Evolutionary conservation across 2,113 vertebrate genomes (phyloP).

Genomic region (Loxodonta africana): DNA sequence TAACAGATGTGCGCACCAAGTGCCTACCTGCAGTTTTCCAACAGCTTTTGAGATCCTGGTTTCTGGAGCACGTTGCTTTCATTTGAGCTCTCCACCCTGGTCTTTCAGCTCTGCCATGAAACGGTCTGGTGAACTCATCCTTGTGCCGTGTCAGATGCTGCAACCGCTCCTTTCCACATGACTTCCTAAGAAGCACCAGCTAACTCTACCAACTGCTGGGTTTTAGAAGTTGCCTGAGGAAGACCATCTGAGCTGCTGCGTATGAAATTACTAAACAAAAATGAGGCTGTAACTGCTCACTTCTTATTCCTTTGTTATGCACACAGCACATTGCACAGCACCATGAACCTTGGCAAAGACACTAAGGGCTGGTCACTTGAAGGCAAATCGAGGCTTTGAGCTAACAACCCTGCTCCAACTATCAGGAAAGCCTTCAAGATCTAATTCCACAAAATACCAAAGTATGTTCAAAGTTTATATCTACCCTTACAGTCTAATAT

Average conservation of each 20-base stretch:
- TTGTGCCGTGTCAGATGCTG: background rate
- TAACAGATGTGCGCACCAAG: background rate
- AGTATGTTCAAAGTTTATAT: background rate
- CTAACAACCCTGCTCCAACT: background rate
- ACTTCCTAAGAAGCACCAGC: background rate
- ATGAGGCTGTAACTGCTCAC: background rate
- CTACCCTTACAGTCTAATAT: background rate
- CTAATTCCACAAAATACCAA: background rate
- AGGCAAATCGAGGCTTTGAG: background rate
- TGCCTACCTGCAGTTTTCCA: background rate
- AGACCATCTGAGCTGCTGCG: slow-evolving; percentile 60
- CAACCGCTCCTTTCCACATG: background rate
- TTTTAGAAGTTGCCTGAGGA: slow-evolving; percentile 54
- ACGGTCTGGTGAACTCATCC: background rate
- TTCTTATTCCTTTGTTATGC: slow-evolving; percentile 10
- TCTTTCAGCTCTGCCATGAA: background rate
- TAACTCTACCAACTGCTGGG: background rate
- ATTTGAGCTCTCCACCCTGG: background rate
- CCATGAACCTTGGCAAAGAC: background rate
- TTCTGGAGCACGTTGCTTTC: background rate
- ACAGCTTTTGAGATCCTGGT: background rate
- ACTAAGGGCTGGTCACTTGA: background rate
- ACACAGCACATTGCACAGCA: background rate
- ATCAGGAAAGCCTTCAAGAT: background rate
- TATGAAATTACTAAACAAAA: slow-evolving; percentile 57